These are phyloP conservation scores for Cryptocheilus praepositus DNA, from an alignment of 2,888 invertebrate genomes.

Conservation along the genomic window DNA sequence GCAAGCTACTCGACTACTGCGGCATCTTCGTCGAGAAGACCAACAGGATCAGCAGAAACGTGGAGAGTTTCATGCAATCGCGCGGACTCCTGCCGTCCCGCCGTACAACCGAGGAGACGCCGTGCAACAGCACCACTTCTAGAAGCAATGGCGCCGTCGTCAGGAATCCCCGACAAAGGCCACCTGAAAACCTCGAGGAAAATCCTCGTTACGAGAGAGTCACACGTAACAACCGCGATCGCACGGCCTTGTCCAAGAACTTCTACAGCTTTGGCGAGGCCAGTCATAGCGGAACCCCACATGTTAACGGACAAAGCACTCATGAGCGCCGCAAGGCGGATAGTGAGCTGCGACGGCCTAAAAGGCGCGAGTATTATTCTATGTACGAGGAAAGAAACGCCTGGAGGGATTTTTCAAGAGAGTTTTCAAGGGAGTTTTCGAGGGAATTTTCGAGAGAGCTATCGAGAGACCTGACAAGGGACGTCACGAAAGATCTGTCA, in stretches of 20 bases:
- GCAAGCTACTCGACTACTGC: slow-evolving; percentile 65
- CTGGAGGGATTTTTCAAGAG: slow-evolving; percentile 1
- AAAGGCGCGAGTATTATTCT: neutral
- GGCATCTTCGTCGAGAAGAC: slow-evolving; percentile 68
- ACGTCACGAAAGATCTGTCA: neutral
- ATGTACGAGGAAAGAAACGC: neutral
- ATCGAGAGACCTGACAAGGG: slow-evolving; percentile 13
- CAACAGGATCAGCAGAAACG: slow-evolving; percentile 61
- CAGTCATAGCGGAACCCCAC: neutral
- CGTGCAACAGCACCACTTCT: neutral
- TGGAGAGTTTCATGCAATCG: slow-evolving; percentile 63
- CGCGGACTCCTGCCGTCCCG: slow-evolving; percentile 48
- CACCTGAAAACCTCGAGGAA: slow-evolving; percentile 8
- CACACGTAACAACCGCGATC: neutral
- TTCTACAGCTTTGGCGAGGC: neutral
- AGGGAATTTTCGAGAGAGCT: slow-evolving; percentile 9
- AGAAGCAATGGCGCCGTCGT: slow-evolving; percentile 44
- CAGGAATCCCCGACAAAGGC: slow-evolving; percentile 25
- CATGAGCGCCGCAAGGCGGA: too few relatives aligned
- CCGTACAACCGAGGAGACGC: slow-evolving; percentile 31
- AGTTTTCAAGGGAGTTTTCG: slow-evolving; percentile 19
- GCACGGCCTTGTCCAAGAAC: neutral
- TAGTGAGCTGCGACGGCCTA: neutral
- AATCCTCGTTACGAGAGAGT: slow-evolving; percentile 9
- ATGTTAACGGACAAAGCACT: neutral